phyloP scores from a whole-genome alignment of 2,888 invertebrate genomes.

The Ochropacha duplaris region DNA sequence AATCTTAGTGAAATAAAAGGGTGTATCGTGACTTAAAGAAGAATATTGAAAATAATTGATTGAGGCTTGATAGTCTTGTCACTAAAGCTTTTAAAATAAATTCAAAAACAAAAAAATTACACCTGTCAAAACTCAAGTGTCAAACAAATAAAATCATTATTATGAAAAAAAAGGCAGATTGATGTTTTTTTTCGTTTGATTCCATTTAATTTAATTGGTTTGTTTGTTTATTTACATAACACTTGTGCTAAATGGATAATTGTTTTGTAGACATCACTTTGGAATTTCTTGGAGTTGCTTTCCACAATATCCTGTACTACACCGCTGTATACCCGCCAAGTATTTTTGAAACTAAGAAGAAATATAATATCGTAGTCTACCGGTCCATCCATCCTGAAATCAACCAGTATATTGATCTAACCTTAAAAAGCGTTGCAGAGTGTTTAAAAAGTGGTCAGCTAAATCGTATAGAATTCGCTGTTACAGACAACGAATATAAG shows the following conservation, averaged over 20 bases:
- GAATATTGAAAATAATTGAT: too few relatives aligned
- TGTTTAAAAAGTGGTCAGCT: slow-evolving; percentile 77
- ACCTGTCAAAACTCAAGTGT: too few relatives aligned
- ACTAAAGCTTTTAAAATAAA: too few relatives aligned
- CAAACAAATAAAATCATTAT: too few relatives aligned
- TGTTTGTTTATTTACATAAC: too few relatives aligned
- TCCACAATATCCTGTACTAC: slow-evolving; percentile 84
- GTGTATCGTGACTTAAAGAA: too few relatives aligned
- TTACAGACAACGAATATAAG: slow-evolving; percentile 55
- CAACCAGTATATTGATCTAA: slow-evolving; percentile 83
- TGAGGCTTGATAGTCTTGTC: too few relatives aligned
- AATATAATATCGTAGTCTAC: slow-evolving; percentile 84
- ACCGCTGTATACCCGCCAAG: slow-evolving; percentile 85
- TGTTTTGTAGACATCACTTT: slow-evolving; percentile 82
- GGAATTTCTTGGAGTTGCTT: slow-evolving; percentile 86
- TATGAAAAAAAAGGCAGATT: too few relatives aligned
- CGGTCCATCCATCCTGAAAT: slow-evolving; percentile 85
- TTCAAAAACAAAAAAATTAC: too few relatives aligned
- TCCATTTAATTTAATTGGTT: too few relatives aligned
- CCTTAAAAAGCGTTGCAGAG: slow-evolving; percentile 74
- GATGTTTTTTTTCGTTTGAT: too few relatives aligned
- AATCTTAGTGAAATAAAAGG: too few relatives aligned
- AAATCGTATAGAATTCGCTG: slow-evolving; percentile 76
- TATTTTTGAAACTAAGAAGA: slow-evolving; percentile 84
- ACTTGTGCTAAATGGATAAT: slow-evolving; percentile 63